Evolutionary conservation across 2,888 invertebrate species (phyloP).

Genomic region (Leptopterna dolabrata): DNA sequence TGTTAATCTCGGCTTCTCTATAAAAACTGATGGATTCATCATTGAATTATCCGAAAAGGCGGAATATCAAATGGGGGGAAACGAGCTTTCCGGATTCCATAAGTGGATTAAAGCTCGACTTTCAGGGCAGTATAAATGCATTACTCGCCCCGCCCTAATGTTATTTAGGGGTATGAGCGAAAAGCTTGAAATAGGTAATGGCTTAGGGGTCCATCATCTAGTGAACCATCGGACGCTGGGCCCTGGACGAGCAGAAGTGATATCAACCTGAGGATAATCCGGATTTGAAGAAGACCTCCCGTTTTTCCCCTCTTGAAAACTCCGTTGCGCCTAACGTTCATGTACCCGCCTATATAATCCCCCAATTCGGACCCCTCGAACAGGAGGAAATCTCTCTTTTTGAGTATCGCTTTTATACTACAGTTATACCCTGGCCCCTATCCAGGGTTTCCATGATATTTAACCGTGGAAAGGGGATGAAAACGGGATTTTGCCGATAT

Average conservation of each 20-base stretch:
- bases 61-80: not conserved
- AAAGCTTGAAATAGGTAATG: not conserved
- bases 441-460: not conserved
- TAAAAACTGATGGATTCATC: not conserved
- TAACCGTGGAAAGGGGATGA: not conserved
- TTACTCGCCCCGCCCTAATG: not conserved
- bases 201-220: not conserved
- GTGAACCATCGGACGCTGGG: not conserved
- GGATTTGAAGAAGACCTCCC: conserved; percentile 21
- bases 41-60: not conserved
- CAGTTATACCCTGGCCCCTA: too few species aligned
- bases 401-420: not conserved
- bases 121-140: conserved; percentile 7
- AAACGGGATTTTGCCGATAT: not conserved
- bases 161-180: not conserved
- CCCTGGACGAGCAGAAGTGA: not conserved
- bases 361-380: not conserved
- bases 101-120: not conserved
- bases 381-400: not conserved
- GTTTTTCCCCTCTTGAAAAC: not conserved
- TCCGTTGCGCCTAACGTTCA: not conserved
- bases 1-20: not conserved
- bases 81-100: not conserved
- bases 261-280: conserved; percentile 25
- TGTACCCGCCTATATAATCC: not conserved